Percentiles rank a stretch among this genome's conserved stretches.
These are phyloP conservation scores for Asteroscopus sphinx DNA, from an alignment of 2,888 invertebrate species.

Conservation along the genomic window DNA sequence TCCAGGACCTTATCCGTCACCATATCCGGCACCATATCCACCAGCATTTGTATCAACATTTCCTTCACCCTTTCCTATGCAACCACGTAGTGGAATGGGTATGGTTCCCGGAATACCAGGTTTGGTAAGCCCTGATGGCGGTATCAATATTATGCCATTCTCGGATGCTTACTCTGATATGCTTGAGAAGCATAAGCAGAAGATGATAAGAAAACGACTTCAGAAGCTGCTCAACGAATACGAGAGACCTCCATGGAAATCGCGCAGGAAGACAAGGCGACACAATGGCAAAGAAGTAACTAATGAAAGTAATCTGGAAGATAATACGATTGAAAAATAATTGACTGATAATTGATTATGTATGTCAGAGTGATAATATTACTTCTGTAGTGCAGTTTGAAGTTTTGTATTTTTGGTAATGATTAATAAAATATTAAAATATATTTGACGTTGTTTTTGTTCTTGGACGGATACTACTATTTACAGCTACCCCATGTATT, in stretches of 20 bases:
- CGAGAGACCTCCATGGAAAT: constrained; percentile 43
- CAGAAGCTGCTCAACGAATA: constrained; percentile 67
- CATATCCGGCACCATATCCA: constrained; percentile 10
- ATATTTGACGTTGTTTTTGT: no score
- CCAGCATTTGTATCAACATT: constrained; percentile 11
- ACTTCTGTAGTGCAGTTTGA: background rate
- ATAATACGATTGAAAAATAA: constrained; percentile 8
- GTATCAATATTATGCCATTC: constrained; percentile 82
- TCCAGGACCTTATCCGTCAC: background rate
- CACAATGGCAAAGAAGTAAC: constrained; percentile 3
- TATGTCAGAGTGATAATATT: background rate
- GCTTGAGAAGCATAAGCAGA: constrained; percentile 76
- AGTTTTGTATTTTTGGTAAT: constrained; percentile 30
- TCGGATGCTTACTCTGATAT: constrained; percentile 80
- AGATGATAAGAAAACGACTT: constrained; percentile 70
- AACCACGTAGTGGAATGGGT: constrained; percentile 55
- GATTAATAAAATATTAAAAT: background rate
- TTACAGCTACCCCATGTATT: no score
- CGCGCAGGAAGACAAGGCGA: constrained; percentile 12
- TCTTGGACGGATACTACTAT: no score
- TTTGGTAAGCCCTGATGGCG: constrained; percentile 74
- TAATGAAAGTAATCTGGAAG: constrained; percentile 5
- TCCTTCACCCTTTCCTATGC: constrained; percentile 25
- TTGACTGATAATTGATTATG: background rate
- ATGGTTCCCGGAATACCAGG: constrained; percentile 79